Conservation (phyloP, 2,888 invertebrate genomes). For the Ecliptopera silaceata region DNA sequence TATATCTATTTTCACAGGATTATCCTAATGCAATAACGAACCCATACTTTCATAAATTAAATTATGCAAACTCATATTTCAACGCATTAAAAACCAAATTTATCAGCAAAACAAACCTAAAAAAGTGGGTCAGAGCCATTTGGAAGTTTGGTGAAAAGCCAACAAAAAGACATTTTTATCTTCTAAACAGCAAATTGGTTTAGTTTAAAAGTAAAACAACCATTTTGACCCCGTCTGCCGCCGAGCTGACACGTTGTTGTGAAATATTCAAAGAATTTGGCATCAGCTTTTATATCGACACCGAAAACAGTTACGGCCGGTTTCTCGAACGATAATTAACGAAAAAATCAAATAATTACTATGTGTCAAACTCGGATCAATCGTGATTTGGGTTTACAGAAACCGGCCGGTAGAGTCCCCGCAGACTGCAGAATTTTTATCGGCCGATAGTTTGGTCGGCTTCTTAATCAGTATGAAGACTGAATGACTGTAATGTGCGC, state of each 20-base stretch:
- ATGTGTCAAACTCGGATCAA: too few relatives aligned
- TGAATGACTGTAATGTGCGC: too few relatives aligned
- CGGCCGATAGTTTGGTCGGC: too few relatives aligned
- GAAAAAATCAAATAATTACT: too few relatives aligned
- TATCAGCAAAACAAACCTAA: constrained; percentile 18
- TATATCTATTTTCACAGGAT: too few relatives aligned
- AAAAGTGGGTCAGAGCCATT: constrained; percentile 25
- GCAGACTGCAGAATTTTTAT: too few relatives aligned
- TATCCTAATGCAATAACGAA: too few relatives aligned
- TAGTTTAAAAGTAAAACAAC: constrained; percentile 48
- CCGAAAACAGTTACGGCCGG: too few relatives aligned
- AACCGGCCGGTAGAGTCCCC: too few relatives aligned
- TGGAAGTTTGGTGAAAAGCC: constrained; percentile 29
- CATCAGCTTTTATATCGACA: neutral
- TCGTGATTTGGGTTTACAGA: too few relatives aligned
- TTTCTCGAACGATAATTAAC: too few relatives aligned
- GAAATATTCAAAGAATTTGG: neutral
- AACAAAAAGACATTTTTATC: constrained; percentile 36
- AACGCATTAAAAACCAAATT: constrained; percentile 4
- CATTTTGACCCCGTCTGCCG: constrained; percentile 33
- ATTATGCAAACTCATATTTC: neutral
- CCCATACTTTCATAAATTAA: neutral
- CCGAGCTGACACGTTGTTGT: constrained; percentile 5
- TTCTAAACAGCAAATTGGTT: constrained; percentile 41
- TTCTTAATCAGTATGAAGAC: too few relatives aligned